phyloP scores from a whole-genome alignment of 2,797 vertebrate species.

The Anas flavirostris region DNA sequence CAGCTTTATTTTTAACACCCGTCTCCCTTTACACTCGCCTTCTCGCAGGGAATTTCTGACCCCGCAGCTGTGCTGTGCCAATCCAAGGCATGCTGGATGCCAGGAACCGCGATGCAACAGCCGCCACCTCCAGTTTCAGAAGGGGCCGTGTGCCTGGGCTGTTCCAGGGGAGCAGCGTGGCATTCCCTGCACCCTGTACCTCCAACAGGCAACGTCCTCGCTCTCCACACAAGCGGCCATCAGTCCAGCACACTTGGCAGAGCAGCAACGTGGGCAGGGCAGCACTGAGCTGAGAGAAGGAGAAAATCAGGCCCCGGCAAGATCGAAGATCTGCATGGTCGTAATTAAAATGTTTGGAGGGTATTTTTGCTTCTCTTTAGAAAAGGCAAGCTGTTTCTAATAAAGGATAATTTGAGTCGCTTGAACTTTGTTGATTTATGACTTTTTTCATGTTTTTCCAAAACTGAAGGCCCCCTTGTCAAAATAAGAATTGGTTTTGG shows the following conservation, averaged over 20 bases:
- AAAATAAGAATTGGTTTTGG: background rate
- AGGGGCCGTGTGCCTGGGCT: background rate
- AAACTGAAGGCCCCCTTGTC: background rate
- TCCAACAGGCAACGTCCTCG: background rate
- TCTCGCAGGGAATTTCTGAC: background rate
- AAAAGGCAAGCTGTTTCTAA: conserved; percentile 54
- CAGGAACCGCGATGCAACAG: conserved; percentile 51
- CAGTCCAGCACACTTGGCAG: background rate
- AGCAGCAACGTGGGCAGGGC: rapidly evolving
- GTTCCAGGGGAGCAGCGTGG: background rate
- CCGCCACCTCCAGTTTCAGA: conserved; percentile 52
- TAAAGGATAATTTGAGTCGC: conserved; percentile 1
- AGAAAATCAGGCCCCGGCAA: background rate
- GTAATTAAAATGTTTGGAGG: conserved; percentile 48
- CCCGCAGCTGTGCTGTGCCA: conserved; percentile 68
- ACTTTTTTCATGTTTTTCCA: conserved; percentile 26
- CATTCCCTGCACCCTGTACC: background rate
- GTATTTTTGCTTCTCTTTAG: conserved; percentile 1
- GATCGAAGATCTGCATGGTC: background rate
- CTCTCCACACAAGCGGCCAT: background rate
- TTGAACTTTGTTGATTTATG: conserved; percentile 24
- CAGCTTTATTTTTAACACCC: conserved; percentile 70
- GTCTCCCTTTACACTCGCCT: background rate
- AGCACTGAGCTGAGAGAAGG: background rate
- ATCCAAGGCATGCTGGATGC: conserved; percentile 47